A percentile compares a stretch with the other conserved stretches of the same genome.
Evolutionary conservation across 2,888 invertebrate species (phyloP).

Genomic region (Stenodera caucasica): DNA sequence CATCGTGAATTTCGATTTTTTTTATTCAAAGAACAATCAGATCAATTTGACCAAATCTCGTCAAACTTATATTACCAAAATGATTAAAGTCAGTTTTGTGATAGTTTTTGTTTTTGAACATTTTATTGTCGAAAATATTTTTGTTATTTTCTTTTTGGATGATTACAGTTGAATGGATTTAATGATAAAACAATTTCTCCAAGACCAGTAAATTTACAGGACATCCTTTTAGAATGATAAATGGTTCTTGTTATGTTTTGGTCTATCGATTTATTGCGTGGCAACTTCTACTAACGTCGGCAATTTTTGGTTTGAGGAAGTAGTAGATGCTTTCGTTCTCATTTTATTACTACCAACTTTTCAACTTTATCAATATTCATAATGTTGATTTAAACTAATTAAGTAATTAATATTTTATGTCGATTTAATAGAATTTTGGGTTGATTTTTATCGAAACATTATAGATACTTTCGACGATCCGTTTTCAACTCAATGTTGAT

Average conservation of each 20-base stretch:
- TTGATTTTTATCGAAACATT: neutral
- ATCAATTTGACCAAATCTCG: neutral
- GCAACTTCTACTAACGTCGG: constrained; percentile 11
- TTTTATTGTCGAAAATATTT: neutral
- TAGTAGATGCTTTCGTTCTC: constrained; percentile 16
- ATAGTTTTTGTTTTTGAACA: neutral
- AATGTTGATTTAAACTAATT: constrained; percentile 14
- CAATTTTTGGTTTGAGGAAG: neutral
- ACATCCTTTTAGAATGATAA: constrained; percentile 27
- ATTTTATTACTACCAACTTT: constrained; percentile 13
- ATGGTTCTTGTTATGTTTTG: constrained; percentile 26
- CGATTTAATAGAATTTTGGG: constrained; percentile 7
- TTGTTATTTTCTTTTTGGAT: neutral
- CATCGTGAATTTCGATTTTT: neutral
- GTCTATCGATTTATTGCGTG: constrained; percentile 26
- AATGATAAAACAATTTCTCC: constrained; percentile 7
- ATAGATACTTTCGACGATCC: constrained; percentile 3
- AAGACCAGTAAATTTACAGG: constrained; percentile 10
- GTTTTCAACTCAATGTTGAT: too few relatives aligned
- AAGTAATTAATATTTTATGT: constrained; percentile 18
- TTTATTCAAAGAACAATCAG: neutral
- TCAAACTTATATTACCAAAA: neutral
- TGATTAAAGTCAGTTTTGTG: neutral
- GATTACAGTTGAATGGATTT: constrained; percentile 7
- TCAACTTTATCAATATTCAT: constrained; percentile 14